phyloP scores from a whole-genome alignment of 2,888 invertebrate genomes.

The Calameuta idolon region DNA sequence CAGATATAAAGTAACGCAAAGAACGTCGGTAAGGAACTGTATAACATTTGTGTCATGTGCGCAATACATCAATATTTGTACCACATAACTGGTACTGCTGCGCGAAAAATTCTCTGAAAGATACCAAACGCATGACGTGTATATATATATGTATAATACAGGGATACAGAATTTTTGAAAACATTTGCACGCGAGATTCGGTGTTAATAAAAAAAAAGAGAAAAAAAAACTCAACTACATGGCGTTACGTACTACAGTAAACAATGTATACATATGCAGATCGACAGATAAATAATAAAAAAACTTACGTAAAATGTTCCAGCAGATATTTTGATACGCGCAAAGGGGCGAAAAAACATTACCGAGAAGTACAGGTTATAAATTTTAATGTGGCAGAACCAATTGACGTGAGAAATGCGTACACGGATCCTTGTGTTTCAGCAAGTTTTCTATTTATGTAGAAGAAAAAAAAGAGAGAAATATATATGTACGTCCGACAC shows the following conservation, averaged over 20 bases:
- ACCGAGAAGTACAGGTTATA: neutral
- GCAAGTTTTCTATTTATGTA: neutral
- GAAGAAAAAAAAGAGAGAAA: neutral
- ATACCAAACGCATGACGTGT: neutral
- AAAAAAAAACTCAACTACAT: neutral
- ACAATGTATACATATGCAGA: neutral
- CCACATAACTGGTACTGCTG: neutral
- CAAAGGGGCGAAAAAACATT: neutral
- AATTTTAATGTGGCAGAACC: neutral
- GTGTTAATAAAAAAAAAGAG: neutral
- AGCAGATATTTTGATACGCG: neutral
- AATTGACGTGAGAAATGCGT: neutral
- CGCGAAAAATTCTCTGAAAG: neutral
- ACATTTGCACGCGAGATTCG: neutral
- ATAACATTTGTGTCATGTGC: neutral
- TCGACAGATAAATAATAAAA: neutral
- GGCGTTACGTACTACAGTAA: neutral
- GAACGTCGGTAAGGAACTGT: neutral
- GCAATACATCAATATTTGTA: neutral
- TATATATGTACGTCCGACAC: neutral
- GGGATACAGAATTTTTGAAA: neutral
- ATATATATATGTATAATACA: neutral
- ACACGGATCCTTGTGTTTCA: neutral
- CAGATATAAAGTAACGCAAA: neutral
- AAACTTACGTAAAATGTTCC: neutral